These are phyloP conservation scores for Apteryx mantelli DNA, from an alignment of 2,113 vertebrate species.

Conservation along the genomic window DNA sequence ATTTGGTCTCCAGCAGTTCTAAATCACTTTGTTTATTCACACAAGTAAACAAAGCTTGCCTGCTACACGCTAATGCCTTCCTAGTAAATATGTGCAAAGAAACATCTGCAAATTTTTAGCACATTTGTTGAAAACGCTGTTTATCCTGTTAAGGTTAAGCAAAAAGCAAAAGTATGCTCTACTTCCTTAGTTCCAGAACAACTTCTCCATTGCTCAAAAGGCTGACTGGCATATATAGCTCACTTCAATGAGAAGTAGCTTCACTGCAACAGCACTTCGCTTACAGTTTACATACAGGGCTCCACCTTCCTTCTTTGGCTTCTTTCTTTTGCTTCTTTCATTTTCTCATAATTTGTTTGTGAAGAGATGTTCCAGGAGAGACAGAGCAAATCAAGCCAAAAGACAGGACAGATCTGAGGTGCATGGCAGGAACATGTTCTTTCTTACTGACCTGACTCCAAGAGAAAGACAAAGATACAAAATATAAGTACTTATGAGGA, in stretches of 20 bases:
- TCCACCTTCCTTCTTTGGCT: not conserved
- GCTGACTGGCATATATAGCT: not conserved
- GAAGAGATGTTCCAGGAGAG: not conserved
- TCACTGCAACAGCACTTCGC: not conserved
- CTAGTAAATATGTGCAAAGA: not conserved
- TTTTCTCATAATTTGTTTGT: not conserved
- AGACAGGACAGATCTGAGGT: not conserved
- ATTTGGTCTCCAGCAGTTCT: not conserved
- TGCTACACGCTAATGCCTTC: not conserved
- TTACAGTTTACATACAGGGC: not conserved
- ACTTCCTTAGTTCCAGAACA: not conserved
- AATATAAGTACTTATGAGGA: not conserved
- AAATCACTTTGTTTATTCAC: not conserved
- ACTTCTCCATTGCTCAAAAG: not conserved
- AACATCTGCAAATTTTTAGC: not conserved
- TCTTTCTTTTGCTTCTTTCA: not conserved
- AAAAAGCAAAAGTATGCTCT: not conserved
- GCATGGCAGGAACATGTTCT: not conserved
- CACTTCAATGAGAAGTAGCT: not conserved
- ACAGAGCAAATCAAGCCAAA: not conserved
- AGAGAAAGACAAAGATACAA: not conserved
- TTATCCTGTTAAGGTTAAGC: not conserved
- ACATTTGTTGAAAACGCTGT: not conserved
- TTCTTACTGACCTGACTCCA: not conserved
- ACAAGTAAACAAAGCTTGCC: not conserved